A percentile compares a stretch with the other conserved stretches of the same genome.
phyloP scores from a whole-genome alignment of 2,888 invertebrate genomes.

The Brachypalpus laphriformis region DNA sequence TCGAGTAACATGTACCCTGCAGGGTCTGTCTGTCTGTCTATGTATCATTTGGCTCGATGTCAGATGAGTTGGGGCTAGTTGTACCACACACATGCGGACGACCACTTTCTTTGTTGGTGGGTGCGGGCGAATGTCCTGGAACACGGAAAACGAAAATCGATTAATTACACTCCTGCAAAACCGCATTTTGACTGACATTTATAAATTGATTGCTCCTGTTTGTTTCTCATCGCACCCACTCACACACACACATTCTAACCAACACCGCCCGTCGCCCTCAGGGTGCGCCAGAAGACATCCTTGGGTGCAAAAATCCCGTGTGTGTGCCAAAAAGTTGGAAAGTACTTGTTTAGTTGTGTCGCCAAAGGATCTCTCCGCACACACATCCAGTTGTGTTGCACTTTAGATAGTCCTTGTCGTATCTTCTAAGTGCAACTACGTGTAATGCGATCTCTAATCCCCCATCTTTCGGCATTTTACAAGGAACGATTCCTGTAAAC shows the following conservation, averaged over 20 bases:
- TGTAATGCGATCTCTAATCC: slow-evolving; percentile 71
- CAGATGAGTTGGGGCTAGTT: slow-evolving; percentile 24
- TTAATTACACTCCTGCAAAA: slow-evolving; percentile 77
- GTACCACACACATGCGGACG: slow-evolving; percentile 18
- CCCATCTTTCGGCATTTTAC: slow-evolving; percentile 19
- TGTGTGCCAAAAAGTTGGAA: slow-evolving; percentile 59
- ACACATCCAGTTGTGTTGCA: slow-evolving; percentile 58
- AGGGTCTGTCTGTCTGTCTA: not conserved
- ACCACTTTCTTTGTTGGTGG: slow-evolving; percentile 29
- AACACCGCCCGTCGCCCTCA: not conserved
- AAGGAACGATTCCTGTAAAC: slow-evolving; percentile 47
- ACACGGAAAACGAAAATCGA: slow-evolving; percentile 76
- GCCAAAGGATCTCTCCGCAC: slow-evolving; percentile 75
- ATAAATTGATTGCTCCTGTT: slow-evolving; percentile 77
- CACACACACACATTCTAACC: slow-evolving; percentile 14
- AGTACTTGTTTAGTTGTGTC: slow-evolving; percentile 79
- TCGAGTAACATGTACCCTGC: not conserved
- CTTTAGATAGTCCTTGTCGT: slow-evolving; percentile 41
- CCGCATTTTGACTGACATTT: slow-evolving; percentile 79
- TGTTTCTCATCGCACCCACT: slow-evolving; percentile 77
- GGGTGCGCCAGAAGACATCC: not conserved
- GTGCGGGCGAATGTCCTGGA: slow-evolving; percentile 5
- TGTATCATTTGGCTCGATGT: slow-evolving; percentile 38
- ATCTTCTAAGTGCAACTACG: slow-evolving; percentile 70
- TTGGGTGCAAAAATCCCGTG: slow-evolving; percentile 1